These are phyloP conservation scores for Drosophila orosa DNA, from an alignment of 1,140 invertebrate species.

Conservation along the genomic window DNA sequence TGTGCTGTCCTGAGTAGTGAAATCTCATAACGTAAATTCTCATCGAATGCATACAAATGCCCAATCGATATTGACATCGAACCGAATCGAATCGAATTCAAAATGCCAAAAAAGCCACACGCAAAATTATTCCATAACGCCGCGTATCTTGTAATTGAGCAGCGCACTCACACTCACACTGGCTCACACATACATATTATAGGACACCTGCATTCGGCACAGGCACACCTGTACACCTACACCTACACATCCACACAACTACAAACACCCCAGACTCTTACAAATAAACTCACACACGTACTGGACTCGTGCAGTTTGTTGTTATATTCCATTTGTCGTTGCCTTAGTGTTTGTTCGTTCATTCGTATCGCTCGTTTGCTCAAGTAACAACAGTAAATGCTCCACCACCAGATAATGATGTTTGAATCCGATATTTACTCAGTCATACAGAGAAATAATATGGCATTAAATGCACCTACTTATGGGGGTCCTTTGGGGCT, in stretches of 20 bases:
- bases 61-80: constrained; percentile 36
- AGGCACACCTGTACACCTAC: constrained; percentile 26
- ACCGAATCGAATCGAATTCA: constrained; percentile 47
- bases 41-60: constrained; percentile 75
- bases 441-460: constrained; percentile 1
- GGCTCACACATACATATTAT: constrained; percentile 6
- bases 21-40: constrained; percentile 84
- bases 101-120: constrained; percentile 56
- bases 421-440: constrained; percentile 7
- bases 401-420: constrained; percentile 25
- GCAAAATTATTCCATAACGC: constrained; percentile 57
- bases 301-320: constrained; percentile 63
- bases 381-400: constrained; percentile 46
- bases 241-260: constrained; percentile 11
- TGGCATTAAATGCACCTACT: not conserved
- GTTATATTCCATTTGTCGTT: constrained; percentile 69
- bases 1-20: constrained; percentile 81
- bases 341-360: constrained; percentile 54
- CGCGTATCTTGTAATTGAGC: constrained; percentile 59
- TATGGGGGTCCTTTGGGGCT: not conserved
- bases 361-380: constrained; percentile 69
- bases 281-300: constrained; percentile 27
- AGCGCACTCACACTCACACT: constrained; percentile 45
- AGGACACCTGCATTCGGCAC: constrained; percentile 33
- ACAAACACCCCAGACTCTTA: constrained; percentile 5